These are phyloP conservation scores for Erpobdella octoculata DNA, from an alignment of 2,888 invertebrate genomes.

Conservation along the genomic window DNA sequence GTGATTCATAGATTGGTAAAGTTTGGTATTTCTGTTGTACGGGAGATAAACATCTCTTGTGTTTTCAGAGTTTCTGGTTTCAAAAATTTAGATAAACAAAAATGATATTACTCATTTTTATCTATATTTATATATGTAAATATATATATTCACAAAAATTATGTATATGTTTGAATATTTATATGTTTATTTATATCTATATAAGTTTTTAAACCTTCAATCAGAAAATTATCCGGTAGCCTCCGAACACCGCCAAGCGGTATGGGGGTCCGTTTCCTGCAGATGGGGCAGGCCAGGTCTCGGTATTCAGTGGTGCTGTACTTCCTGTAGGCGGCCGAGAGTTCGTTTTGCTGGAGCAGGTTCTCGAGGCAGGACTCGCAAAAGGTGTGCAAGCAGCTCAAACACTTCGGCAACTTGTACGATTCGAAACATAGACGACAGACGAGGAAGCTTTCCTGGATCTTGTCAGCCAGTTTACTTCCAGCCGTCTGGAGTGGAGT, in stretches of 20 bases:
- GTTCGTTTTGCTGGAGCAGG: slow-evolving; percentile 44
- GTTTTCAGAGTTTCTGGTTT: too few species aligned
- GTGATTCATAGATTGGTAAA: too few species aligned
- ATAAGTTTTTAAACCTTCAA: slow-evolving; percentile 33
- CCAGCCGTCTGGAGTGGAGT: too few species aligned
- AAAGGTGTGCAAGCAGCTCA: slow-evolving; percentile 52
- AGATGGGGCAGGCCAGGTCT: slow-evolving; percentile 52
- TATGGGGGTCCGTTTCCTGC: slow-evolving; percentile 52
- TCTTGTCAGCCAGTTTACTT: slow-evolving; percentile 50
- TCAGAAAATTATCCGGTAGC: slow-evolving; percentile 53
- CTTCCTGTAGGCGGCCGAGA: slow-evolving; percentile 52
- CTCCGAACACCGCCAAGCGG: slow-evolving; percentile 53
- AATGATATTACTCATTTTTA: neutral
- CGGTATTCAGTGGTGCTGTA: slow-evolving; percentile 48
- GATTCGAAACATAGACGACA: slow-evolving; percentile 52
- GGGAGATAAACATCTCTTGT: too few species aligned
- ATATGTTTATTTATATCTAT: neutral
- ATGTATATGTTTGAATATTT: neutral
- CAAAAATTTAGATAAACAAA: too few species aligned
- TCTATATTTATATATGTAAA: neutral
- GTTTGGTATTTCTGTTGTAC: too few species aligned
- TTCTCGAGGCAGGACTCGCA: slow-evolving; percentile 52
- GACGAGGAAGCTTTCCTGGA: slow-evolving; percentile 52
- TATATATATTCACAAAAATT: neutral
- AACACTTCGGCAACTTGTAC: slow-evolving; percentile 51